Evolutionary conservation across 2,113 vertebrate species (phyloP).

Genomic region (Micromys minutus): DNA sequence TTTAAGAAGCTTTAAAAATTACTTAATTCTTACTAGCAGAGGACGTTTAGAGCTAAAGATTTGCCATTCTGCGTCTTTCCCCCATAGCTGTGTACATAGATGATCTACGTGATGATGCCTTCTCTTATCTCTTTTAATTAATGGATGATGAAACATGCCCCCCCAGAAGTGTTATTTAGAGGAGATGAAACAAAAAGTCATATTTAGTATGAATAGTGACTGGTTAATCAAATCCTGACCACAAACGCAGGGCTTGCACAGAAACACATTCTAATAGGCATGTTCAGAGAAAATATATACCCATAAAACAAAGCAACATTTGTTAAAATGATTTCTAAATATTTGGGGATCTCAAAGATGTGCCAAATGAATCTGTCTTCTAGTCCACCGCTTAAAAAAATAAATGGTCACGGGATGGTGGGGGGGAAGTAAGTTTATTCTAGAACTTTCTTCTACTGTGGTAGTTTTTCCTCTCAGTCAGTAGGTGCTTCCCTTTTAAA

Average conservation of each 20-base stretch:
- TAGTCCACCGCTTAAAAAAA: background rate
- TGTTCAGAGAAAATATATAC: constrained; percentile 10
- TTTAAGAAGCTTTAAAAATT: background rate
- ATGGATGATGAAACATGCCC: background rate
- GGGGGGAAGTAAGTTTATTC: background rate
- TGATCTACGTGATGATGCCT: background rate
- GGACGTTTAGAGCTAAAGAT: background rate
- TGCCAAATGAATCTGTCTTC: background rate
- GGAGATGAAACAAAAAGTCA: background rate
- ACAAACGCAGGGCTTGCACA: background rate
- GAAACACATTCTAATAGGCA: constrained; percentile 11
- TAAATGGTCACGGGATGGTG: background rate
- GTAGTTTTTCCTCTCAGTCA: background rate
- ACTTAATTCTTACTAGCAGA: background rate
- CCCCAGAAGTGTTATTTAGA: constrained; percentile 9
- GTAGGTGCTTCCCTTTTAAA: background rate
- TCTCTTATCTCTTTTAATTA: constrained; percentile 9
- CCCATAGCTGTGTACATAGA: background rate
- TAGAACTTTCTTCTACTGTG: constrained; percentile 6
- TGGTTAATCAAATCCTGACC: background rate
- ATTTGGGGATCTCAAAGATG: background rate
- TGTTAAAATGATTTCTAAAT: constrained; percentile 42
- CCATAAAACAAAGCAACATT: background rate
- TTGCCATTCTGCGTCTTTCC: background rate
- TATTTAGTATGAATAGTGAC: constrained; percentile 38